Conservation (phyloP, 64 coral and sea anemone species). For the Montipora sp. region DNA sequence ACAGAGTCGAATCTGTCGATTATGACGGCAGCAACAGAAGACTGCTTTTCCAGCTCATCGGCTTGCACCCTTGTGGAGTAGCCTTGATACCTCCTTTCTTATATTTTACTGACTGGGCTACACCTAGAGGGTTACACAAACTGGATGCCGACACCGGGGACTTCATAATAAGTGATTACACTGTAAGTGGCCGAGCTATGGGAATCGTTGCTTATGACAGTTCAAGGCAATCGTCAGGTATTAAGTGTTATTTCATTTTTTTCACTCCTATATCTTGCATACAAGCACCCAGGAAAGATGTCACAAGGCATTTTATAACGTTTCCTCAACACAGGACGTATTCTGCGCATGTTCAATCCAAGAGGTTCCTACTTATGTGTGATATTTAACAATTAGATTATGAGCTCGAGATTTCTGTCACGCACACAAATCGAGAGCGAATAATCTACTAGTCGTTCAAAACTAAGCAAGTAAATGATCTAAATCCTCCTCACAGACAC, state of each 20-base stretch:
- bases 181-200: slow-evolving; percentile 32
- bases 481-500: too few relatives aligned
- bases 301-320: too few relatives aligned
- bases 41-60: background rate
- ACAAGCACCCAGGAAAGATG: too few relatives aligned
- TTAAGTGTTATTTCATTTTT: too few relatives aligned
- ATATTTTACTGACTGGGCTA: slow-evolving; percentile 67
- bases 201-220: slow-evolving; percentile 50
- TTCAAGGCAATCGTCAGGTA: slow-evolving; percentile 61
- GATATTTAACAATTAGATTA: too few relatives aligned
- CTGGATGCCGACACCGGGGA: slow-evolving; percentile 21
- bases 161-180: background rate
- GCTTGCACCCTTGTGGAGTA: slow-evolving; percentile 63
- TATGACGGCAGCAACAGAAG: slow-evolving; percentile 46
- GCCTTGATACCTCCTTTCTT: slow-evolving; percentile 36
- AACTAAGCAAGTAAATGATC: too few relatives aligned
- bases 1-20: slow-evolving; percentile 56
- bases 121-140: background rate
- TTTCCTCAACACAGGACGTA: too few relatives aligned
- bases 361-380: too few relatives aligned
- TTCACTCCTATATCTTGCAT: background rate
- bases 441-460: too few relatives aligned
- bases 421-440: too few relatives aligned
- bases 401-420: too few relatives aligned
- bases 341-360: too few relatives aligned